Evolutionary conservation across 2,797 vertebrate species (phyloP).

Genomic region (Hirundo rustica): DNA sequence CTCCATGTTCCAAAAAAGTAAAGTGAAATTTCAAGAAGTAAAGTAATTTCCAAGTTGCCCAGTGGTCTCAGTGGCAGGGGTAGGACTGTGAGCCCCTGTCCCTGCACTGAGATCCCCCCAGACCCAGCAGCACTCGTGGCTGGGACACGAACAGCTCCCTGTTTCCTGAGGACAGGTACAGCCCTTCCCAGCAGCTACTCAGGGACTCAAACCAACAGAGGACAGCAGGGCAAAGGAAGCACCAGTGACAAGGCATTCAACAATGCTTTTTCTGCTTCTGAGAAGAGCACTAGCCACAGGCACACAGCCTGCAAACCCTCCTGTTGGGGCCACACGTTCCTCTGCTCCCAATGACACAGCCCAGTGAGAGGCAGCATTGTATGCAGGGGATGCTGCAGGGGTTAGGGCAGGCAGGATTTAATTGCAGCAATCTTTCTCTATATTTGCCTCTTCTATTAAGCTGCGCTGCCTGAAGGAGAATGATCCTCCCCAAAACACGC

Average conservation of each 20-base stretch:
- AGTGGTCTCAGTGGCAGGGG: not conserved
- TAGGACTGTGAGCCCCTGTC: not conserved
- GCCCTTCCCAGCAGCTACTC: not conserved
- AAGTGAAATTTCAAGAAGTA: not conserved
- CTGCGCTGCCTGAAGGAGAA: conserved; percentile 42
- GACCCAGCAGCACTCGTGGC: accelerated
- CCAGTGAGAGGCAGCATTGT: not conserved
- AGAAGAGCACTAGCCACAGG: not conserved
- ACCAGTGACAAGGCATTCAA: not conserved
- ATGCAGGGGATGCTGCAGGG: conserved; percentile 55
- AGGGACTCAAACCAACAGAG: not conserved
- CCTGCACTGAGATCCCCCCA: not conserved
- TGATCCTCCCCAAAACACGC: not conserved
- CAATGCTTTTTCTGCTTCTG: not conserved
- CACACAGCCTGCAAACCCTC: not conserved
- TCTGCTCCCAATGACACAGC: not conserved
- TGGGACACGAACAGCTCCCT: not conserved
- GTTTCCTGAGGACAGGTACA: not conserved
- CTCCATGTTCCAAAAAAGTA: accelerated
- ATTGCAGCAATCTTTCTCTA: conserved; percentile 73
- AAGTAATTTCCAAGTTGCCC: not conserved
- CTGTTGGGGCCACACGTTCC: not conserved
- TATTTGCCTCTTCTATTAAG: conserved; percentile 66
- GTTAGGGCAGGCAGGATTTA: conserved; percentile 72
- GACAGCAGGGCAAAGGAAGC: not conserved